phyloP scores from a whole-genome alignment of 2,888 invertebrate species.

The Clunio marinus region DNA sequence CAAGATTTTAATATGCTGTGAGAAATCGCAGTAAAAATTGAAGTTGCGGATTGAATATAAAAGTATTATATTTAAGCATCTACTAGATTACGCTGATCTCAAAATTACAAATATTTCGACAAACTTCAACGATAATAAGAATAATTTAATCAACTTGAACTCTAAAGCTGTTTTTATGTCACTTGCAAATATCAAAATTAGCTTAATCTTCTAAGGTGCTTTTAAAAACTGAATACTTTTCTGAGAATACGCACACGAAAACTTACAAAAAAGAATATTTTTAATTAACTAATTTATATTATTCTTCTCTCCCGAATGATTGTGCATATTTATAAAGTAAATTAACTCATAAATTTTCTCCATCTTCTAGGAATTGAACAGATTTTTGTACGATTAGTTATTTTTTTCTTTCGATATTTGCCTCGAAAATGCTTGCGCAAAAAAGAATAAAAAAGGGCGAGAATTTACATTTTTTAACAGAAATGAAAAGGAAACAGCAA shows the following conservation, averaged over 20 bases:
- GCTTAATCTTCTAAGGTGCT: neutral
- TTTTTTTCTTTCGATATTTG: neutral
- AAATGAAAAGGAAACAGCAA: neutral
- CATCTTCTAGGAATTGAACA: neutral
- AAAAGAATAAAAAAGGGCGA: neutral
- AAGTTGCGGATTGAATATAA: neutral
- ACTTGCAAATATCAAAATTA: neutral
- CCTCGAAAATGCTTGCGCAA: neutral
- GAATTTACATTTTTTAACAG: neutral
- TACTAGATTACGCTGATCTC: too few species aligned
- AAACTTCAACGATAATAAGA: too few species aligned
- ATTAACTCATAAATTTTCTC: slow-evolving; percentile 31
- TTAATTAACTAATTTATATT: slow-evolving; percentile 6
- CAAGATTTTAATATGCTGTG: neutral
- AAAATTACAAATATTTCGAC: neutral
- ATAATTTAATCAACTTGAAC: neutral
- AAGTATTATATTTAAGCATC: too few species aligned
- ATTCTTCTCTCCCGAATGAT: slow-evolving; percentile 2
- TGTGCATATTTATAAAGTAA: slow-evolving; percentile 34
- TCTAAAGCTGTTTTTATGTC: neutral
- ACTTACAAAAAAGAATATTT: neutral
- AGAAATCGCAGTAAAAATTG: neutral
- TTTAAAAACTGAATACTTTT: neutral
- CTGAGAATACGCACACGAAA: neutral
- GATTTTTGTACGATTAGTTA: neutral